A percentile compares a stretch with the other conserved stretches of the same genome.
Evolutionary conservation across 2,888 invertebrate genomes (phyloP).

Genomic region (Apamea anceps): DNA sequence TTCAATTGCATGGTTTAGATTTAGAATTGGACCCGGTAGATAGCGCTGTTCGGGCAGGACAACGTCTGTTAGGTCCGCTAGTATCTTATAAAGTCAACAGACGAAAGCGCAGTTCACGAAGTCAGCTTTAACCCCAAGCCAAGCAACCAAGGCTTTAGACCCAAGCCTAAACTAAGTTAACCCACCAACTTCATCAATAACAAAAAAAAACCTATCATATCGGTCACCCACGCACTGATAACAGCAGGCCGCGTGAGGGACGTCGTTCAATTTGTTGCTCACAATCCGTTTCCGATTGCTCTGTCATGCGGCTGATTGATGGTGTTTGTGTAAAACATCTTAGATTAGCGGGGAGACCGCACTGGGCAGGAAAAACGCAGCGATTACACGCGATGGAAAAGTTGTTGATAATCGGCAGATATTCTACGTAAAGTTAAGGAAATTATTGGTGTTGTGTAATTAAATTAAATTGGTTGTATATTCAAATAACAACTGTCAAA

Average conservation of each 20-base stretch:
- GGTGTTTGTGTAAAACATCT: slow-evolving; percentile 75
- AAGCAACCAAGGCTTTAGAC: background rate
- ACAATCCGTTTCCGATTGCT: slow-evolving; percentile 77
- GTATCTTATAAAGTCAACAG: no score
- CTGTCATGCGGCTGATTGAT: slow-evolving; percentile 79
- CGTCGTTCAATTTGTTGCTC: slow-evolving; percentile 73
- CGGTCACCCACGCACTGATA: slow-evolving; percentile 5
- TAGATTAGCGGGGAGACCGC: slow-evolving; percentile 54
- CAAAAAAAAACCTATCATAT: slow-evolving; percentile 18
- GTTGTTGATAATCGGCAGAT: background rate
- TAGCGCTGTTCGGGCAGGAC: no score
- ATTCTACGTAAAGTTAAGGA: background rate
- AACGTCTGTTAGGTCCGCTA: no score
- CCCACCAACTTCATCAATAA: background rate
- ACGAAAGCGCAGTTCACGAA: background rate
- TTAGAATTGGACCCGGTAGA: no score
- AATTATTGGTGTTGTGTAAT: background rate
- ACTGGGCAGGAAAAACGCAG: slow-evolving; percentile 50
- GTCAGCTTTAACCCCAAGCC: background rate
- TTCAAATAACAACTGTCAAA: background rate
- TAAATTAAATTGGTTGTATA: background rate
- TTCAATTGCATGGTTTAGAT: no score
- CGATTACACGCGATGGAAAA: background rate
- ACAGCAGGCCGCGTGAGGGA: slow-evolving; percentile 3
- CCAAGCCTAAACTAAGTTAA: no score